Conservation (phyloP, 2,888 invertebrate species). For the Aproaerema taeniolella region DNA sequence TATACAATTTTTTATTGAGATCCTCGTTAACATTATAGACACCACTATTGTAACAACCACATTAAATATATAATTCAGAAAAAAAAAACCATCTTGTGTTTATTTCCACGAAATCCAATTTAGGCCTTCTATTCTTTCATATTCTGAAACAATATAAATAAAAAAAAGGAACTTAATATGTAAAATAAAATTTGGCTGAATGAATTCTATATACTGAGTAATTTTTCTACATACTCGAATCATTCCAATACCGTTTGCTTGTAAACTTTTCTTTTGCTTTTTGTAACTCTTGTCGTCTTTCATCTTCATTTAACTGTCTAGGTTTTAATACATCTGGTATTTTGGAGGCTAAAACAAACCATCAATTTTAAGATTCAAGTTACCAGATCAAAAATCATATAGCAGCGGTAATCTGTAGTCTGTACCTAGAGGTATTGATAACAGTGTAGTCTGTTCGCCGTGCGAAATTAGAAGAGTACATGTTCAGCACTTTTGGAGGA, state of each 20-base stretch:
- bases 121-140: conserved; percentile 63
- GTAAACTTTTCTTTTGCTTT: conserved; percentile 45
- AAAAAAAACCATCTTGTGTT: conserved; percentile 27
- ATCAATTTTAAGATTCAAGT: too few species aligned
- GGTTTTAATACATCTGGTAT: conserved; percentile 22
- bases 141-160: conserved; percentile 44
- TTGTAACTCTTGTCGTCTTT: conserved; percentile 35
- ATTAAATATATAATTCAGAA: conserved; percentile 39
- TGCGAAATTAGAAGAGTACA: too few species aligned
- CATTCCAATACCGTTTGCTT: conserved; percentile 42
- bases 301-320: conserved; percentile 33
- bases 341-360: background rate
- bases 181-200: background rate
- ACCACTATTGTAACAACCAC: conserved; percentile 43
- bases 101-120: conserved; percentile 69
- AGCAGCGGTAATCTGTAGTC: too few species aligned
- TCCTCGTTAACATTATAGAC: conserved; percentile 55
- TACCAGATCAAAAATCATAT: too few species aligned
- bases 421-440: too few species aligned
- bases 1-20: conserved; percentile 54
- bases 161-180: too few species aligned
- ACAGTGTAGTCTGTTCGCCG: too few species aligned
- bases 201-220: too few species aligned
- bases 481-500: too few species aligned
- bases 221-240: conserved; percentile 59